Conservation (phyloP, 2,113 vertebrate species). For the Oenanthe oenanthe region DNA sequence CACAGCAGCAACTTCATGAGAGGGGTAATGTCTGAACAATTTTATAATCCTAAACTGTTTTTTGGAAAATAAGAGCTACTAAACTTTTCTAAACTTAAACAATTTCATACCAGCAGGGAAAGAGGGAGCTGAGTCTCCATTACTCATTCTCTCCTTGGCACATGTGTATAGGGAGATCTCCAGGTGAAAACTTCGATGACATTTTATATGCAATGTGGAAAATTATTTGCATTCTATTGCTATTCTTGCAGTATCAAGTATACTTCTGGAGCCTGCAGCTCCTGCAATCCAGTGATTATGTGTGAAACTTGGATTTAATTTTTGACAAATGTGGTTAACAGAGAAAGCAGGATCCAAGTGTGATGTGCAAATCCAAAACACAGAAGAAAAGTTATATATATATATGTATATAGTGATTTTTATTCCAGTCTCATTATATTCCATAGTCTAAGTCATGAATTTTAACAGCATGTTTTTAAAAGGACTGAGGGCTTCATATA, state of each 20-base stretch:
- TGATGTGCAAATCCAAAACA: neutral
- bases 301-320: conserved; percentile 3
- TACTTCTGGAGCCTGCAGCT: neutral
- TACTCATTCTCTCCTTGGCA: neutral
- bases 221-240: neutral
- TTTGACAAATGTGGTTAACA: neutral
- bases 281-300: neutral
- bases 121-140: neutral
- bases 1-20: neutral
- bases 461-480: neutral
- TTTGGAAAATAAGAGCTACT: neutral
- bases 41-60: neutral
- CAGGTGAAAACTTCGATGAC: neutral
- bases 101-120: neutral
- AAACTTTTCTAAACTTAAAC: neutral
- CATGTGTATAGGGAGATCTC: neutral
- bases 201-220: neutral
- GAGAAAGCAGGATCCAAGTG: neutral
- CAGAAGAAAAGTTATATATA: neutral
- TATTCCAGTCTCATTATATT: neutral
- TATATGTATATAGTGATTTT: neutral
- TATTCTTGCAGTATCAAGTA: neutral
- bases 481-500: neutral
- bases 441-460: neutral
- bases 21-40: neutral